Base-by-base conservation (phyloP, 2,113 vertebrate species). In the Stegastes partitus region DNA sequence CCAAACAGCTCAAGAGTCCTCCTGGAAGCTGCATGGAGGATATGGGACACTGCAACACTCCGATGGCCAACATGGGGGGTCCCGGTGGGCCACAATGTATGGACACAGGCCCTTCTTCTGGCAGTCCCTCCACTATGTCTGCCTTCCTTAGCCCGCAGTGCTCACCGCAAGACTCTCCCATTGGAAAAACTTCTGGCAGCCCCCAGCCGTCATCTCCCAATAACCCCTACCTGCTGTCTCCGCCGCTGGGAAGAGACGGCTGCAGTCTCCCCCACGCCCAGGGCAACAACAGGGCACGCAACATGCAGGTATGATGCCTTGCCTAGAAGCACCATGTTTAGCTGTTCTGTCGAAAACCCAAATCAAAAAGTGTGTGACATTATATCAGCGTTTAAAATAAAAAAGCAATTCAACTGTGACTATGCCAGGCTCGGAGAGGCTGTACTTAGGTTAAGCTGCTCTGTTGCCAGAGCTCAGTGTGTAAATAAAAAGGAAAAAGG, bases 71-170 rank as follows among this genome's bases (percentile, higher is more conserved):
- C 42, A 78, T 94, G 22, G 93, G 91, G 11, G 93, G 80, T 0
- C 85, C 93, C 5, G 87, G 89, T 2, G 94, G 91, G 3, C 85
- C 94, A 14, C 95, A 87, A 14, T 94, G 96, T 68, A 78, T 94
- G 87, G 97, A 98, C 74, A 76, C 84, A 16, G 66, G 75, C 58
- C 63, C 95, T 11, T 28, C 93, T 0, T 94, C 91, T 1, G 94
- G 93, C 58, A 95, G 90, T 91, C 91, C 94, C 73, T 81, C 93
- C 12, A 80, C 93, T 26, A 92, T 97, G 82, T 95, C 97, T 0
- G 95, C 98, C 0, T 99, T 99, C 88, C 95, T 99, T 74, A 99
- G 97, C 85, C 98, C 98, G 0, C 97, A 99, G 91, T 97, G 96
- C 81, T 99, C 98, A 0, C 98, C 98, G 0, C 96, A 97, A 87